Percentiles rank a stretch among this genome's conserved stretches.
These are phyloP conservation scores for Psylliodes chrysocephalus DNA, from an alignment of 2,888 invertebrate species.

Conservation along the genomic window DNA sequence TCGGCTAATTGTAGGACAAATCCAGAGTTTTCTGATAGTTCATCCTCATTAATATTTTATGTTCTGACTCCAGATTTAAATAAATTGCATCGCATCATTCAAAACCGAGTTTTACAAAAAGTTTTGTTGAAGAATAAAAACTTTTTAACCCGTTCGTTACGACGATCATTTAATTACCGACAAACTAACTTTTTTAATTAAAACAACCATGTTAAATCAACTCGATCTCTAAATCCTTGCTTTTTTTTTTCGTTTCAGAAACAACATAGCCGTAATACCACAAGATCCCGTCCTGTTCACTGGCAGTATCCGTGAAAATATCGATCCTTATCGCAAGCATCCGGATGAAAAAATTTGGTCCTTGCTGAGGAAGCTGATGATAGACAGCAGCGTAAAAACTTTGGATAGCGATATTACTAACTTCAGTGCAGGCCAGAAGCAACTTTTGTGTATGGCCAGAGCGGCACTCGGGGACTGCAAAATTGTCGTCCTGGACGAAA, in stretches of 20 bases:
- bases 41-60: no score
- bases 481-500: constrained; percentile 68
- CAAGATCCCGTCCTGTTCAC: constrained; percentile 66
- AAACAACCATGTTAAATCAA: constrained; percentile 1
- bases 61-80: no score
- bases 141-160: neutral
- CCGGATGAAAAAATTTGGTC: constrained; percentile 49
- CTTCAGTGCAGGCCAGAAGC: constrained; percentile 67
- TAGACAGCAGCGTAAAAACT: constrained; percentile 54
- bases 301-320: constrained; percentile 65
- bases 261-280: constrained; percentile 65
- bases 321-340: constrained; percentile 47
- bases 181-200: constrained; percentile 9
- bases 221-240: neutral
- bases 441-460: constrained; percentile 67
- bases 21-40: no score
- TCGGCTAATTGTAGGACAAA: no score
- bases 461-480: constrained; percentile 65
- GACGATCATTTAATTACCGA: neutral
- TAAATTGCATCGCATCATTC: neutral
- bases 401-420: constrained; percentile 47
- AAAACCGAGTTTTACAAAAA: neutral
- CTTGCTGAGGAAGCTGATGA: constrained; percentile 57
- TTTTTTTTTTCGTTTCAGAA: constrained; percentile 57
- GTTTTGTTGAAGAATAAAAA: neutral